Base-by-base conservation (phyloP, 2,888 invertebrate genomes). In the Drosophila anomelani region DNA sequence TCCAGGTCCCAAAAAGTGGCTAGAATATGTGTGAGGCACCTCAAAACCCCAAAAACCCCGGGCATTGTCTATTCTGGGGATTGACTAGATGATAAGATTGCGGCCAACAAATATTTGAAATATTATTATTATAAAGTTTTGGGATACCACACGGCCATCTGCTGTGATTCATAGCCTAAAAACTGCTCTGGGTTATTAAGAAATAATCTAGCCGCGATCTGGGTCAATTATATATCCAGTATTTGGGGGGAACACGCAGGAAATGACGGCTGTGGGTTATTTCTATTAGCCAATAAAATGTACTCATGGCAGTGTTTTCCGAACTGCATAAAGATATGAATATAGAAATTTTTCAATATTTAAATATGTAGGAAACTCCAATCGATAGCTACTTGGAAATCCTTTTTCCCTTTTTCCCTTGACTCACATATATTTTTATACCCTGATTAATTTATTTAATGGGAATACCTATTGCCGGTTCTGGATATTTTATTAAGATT, bases 61-160 rank as follows among this genome's bases (percentile, higher is more conserved):
- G 29, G 46, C n/a, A 53, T 32, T 29, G 61, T 61, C 54, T 60
- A 4, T 36, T 43, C 54, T 12, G 62, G 49, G 64, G 64, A 64
- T 62, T 61, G 64, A 26, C 26, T 43, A 15, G n/a, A 13, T 36
- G 61, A 64, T 64, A 64, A 64, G 64, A 61, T 61, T 61, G 64
- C 61, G 3, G 34, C 34, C 26, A 12, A 26, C 49, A 51, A 61
- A 64, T 41, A 61, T 36, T 36, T 60, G 56, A 56, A 60, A 56
- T 61, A 61, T 54, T 54, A 23, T 38, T 13, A 15, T 17, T 13
- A 4, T 29, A 3, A 17, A 32, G 32, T 41, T 23, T 39, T 17
- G 26, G 36, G 10, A 36, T 36, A n/a, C 34, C 46, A 20, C 12
- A n/a, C 0, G 26, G 26, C 5, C 47, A 29, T 47, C 29, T 47